phyloP scores from a whole-genome alignment of 2,888 invertebrate species.

The Latrodectus hesperus region DNA sequence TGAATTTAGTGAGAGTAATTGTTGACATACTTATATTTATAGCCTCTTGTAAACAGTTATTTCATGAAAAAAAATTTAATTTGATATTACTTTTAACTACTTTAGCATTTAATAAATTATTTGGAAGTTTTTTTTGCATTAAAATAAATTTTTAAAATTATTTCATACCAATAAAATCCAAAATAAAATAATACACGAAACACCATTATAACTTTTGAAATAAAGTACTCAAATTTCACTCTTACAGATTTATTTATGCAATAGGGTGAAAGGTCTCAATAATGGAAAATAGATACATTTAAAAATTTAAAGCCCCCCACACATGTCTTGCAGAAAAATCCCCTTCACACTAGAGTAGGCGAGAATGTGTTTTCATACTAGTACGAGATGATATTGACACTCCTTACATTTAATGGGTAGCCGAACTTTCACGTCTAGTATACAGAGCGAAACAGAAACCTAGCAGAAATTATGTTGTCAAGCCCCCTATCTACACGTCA shows the following conservation, averaged over 20 bases:
- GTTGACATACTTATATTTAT: too few species aligned
- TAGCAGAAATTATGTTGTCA: constrained; percentile 67
- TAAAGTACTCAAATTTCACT: too few species aligned
- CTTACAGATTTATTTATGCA: neutral
- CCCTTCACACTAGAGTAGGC: neutral
- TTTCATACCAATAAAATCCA: too few species aligned
- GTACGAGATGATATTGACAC: constrained; percentile 38
- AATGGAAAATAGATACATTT: constrained; percentile 29
- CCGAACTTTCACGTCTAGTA: constrained; percentile 41
- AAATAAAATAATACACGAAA: too few species aligned
- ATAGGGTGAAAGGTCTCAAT: neutral
- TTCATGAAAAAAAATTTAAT: too few species aligned
- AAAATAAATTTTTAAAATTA: too few species aligned
- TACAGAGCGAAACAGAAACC: constrained; percentile 57
- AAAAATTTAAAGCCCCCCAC: neutral
- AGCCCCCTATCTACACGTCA: constrained; percentile 67
- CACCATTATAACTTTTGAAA: too few species aligned
- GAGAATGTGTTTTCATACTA: constrained; percentile 25
- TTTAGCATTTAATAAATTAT: too few species aligned
- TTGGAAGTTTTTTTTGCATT: too few species aligned
- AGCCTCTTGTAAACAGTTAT: too few species aligned
- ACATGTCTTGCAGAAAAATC: constrained; percentile 10
- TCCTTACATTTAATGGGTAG: constrained; percentile 47
- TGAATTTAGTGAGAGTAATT: too few species aligned
- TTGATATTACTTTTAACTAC: too few species aligned